Evolutionary conservation across 2,888 invertebrate species (phyloP), one percentile per base, ranked within the genome.

Genomic region (Bombylius major): DNA sequence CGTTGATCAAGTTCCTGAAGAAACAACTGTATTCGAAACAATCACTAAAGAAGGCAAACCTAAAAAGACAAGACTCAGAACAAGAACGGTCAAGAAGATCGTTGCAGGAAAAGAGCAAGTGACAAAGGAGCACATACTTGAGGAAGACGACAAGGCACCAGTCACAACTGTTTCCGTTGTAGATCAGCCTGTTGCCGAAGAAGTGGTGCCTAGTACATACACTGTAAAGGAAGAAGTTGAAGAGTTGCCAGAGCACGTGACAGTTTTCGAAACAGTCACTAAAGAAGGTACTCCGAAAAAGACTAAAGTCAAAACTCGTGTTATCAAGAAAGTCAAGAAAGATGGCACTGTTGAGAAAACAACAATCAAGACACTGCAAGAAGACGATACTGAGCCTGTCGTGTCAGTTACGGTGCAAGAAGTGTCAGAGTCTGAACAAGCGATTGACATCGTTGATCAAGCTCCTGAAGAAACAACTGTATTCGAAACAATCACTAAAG

Each of bases 351-450:
- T 71, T 54, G 71, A 76, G 63, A 64, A 71, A 32, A 75, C 73
- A 1, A 69, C 72, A 64, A 71, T 75, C 51, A 63, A 70, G 32
- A 73, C 73, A 5, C 66, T 73, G 34, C 67, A 67, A 62, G 70
- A 73, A 64, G 75, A 72, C 59, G 72, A 67, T n/a, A 67, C 72
- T 58, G 63, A 69, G 59, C 75, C 75, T n/a, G 64, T 70, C 59
- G 72, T 69, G 5, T 69, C 68, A 1, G 63, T 67, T 4, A 65
- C 66, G 23, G 63, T 60, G 46, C 62, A 60, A 60, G 63, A 62
- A 53, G 46, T 48, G 45, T 60, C 62, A 23, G 56, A 8, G 59
- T 60, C 61, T 42, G 55, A 51, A 3, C 49, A 54, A 13, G 55
- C 54, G 12, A 57, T 57, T 61, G n/a, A 57, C 60, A 70, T 71